These are phyloP conservation scores for Phoebastria nigripes DNA, from an alignment of 2,797 vertebrate species.

Conservation along the genomic window DNA sequence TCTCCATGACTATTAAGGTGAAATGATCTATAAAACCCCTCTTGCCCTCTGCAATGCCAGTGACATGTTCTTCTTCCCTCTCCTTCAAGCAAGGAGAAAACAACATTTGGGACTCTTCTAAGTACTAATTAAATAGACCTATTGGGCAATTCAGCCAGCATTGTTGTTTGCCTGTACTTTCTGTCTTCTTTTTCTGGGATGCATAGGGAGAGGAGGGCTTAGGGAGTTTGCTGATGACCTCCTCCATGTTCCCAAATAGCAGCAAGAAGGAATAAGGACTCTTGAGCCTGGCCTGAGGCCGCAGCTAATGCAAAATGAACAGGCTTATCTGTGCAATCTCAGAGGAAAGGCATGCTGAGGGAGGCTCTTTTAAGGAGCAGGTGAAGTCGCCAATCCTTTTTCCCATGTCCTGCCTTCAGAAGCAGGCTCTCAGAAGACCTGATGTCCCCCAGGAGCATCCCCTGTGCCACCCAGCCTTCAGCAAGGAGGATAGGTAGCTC, in stretches of 20 bases:
- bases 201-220: not conserved
- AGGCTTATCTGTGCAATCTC: not conserved
- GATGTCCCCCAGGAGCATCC: not conserved
- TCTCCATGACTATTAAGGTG: not conserved
- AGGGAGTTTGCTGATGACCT: not conserved
- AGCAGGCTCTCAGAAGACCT: not conserved
- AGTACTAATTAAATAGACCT: slow-evolving; percentile 34
- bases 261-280: not conserved
- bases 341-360: not conserved
- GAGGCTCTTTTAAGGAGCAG: not conserved
- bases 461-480: not conserved
- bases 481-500: not conserved
- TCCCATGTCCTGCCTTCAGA: not conserved
- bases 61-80: not conserved
- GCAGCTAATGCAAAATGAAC: not conserved
- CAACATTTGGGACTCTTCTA: not conserved
- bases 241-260: not conserved
- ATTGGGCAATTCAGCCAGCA: not conserved
- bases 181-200: not conserved
- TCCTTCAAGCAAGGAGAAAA: slow-evolving; percentile 16
- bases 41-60: not conserved
- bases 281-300: not conserved
- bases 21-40: not conserved
- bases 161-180: not conserved
- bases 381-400: not conserved